Evolutionary conservation across 2,113 vertebrate species (phyloP).

Genomic region (Aldabrachelys gigantea): DNA sequence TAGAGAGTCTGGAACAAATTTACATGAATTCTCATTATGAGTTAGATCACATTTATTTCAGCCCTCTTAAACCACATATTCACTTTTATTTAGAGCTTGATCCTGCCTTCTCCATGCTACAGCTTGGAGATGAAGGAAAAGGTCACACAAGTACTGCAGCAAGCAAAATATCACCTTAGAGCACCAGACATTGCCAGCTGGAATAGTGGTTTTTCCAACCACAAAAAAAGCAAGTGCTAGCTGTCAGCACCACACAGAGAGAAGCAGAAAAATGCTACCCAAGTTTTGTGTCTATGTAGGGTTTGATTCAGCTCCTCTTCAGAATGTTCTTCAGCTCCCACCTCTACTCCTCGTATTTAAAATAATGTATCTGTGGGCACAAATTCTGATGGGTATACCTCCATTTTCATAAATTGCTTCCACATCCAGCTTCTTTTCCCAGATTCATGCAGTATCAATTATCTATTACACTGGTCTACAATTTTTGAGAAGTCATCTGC

Average conservation of each 20-base stretch:
- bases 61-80: neutral
- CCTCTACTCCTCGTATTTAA: neutral
- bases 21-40: conserved; percentile 61
- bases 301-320: neutral
- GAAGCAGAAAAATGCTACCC: neutral
- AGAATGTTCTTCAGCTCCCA: neutral
- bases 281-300: neutral
- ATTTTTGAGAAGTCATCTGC: no score
- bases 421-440: neutral
- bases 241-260: neutral
- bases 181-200: neutral
- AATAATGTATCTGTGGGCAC: neutral
- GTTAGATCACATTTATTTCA: conserved; percentile 42
- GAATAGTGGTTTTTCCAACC: neutral
- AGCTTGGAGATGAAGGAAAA: neutral
- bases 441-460: neutral
- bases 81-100: neutral
- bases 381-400: neutral
- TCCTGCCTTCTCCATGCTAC: neutral
- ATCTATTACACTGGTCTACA: neutral
- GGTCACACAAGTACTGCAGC: neutral
- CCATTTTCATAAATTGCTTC: neutral
- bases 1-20: conserved; percentile 62
- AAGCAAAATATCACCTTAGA: neutral
- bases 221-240: neutral